phyloP scores from a whole-genome alignment of 2,113 vertebrate species.

The Calyptomena viridis region DNA sequence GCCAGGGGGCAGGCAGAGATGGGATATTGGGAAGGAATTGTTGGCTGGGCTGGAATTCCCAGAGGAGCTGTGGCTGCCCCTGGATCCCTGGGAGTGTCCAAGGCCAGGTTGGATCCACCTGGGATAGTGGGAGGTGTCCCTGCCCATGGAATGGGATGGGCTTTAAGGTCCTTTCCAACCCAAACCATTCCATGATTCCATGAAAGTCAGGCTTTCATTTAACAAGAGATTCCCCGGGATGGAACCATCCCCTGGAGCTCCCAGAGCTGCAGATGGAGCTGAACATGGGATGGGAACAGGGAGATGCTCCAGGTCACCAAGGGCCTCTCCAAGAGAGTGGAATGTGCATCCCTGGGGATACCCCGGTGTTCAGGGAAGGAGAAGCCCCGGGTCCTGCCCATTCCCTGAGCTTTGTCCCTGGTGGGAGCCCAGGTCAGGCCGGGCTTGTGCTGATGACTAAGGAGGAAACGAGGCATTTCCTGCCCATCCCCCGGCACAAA shows the following conservation, averaged over 20 bases:
- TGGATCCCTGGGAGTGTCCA: not conserved
- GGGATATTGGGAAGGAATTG: too few relatives aligned
- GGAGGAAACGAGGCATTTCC: slow-evolving; percentile 9
- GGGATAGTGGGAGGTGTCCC: not conserved
- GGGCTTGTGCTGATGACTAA: not conserved
- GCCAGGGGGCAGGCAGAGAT: too few relatives aligned
- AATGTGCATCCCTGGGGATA: too few relatives aligned
- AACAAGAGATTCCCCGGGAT: rapidly evolving
- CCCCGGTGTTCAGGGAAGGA: too few relatives aligned
- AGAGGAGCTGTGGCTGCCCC: not conserved
- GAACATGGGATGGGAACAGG: too few relatives aligned
- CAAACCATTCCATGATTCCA: too few relatives aligned
- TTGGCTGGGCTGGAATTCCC: too few relatives aligned
- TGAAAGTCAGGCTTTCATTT: not conserved
- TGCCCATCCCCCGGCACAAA: not conserved
- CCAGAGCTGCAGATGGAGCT: not conserved
- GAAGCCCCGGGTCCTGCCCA: too few relatives aligned
- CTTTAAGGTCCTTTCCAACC: not conserved
- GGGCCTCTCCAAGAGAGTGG: too few relatives aligned
- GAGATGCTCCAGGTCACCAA: too few relatives aligned
- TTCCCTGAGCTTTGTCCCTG: too few relatives aligned
- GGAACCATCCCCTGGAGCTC: not conserved
- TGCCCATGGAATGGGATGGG: not conserved
- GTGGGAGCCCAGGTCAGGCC: not conserved
- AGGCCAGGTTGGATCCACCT: rapidly evolving